Evolutionary conservation across 2,888 invertebrate species (phyloP).

Genomic region (Lymantria dispar): DNA sequence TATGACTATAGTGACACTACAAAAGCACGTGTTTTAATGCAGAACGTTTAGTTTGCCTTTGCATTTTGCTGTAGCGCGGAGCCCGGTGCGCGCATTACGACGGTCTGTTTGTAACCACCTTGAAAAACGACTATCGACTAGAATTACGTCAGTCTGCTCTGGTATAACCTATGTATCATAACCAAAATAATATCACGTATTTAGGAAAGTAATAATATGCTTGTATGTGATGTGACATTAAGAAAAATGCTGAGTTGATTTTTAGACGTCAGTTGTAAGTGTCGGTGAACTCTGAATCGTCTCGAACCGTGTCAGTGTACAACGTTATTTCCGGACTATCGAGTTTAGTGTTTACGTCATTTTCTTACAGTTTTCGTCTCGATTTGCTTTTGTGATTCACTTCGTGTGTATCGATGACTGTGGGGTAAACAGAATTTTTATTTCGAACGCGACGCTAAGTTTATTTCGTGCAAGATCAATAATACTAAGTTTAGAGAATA

Average conservation of each 20-base stretch:
- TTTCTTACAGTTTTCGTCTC: slow-evolving; percentile 56
- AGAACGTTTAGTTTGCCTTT: slow-evolving; percentile 50
- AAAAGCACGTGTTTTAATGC: slow-evolving; percentile 62
- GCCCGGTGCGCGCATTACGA: slow-evolving; percentile 38
- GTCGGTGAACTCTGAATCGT: slow-evolving; percentile 48
- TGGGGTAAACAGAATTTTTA: slow-evolving; percentile 44
- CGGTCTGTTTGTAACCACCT: slow-evolving; percentile 36
- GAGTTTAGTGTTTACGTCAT: slow-evolving; percentile 66
- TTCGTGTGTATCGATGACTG: slow-evolving; percentile 33
- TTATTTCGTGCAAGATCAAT: background rate
- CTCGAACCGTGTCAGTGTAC: slow-evolving; percentile 47
- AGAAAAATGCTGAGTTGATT: slow-evolving; percentile 2
- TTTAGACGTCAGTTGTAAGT: background rate
- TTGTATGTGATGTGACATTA: slow-evolving; percentile 12
- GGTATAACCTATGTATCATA: slow-evolving; percentile 24
- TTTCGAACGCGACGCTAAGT: slow-evolving; percentile 25
- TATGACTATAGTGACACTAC: slow-evolving; percentile 49
- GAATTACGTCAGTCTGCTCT: slow-evolving; percentile 66
- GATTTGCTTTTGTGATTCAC: slow-evolving; percentile 60
- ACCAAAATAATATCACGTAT: slow-evolving; percentile 49
- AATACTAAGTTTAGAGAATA: background rate
- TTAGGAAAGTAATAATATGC: slow-evolving; percentile 20
- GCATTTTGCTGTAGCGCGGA: slow-evolving; percentile 36
- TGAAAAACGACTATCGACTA: slow-evolving; percentile 43
- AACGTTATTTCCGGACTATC: slow-evolving; percentile 49